Base-by-base conservation (phyloP, 2,888 invertebrate genomes). In the Bugula neritina region DNA sequence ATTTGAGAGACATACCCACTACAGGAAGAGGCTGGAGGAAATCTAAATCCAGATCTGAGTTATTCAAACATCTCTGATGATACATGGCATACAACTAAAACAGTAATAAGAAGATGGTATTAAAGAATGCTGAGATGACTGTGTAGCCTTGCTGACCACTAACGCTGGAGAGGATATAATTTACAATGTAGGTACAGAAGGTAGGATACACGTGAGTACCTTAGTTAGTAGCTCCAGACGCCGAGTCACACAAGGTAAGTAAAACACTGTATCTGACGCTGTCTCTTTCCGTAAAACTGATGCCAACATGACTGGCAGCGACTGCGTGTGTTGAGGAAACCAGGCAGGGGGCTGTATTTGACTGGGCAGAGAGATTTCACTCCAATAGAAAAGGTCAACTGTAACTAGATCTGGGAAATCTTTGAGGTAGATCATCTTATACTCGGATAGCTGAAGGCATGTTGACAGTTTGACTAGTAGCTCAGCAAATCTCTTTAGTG, bases 391-490 rank as follows among this genome's bases (percentile, higher is more conserved):
- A 29, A 31, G 5, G 31, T 63, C 63, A 13, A 63, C 17, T 13
- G 63, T 31, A 5, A 5, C 21, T n/a, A 63, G 63, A 25, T 31
- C 25, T 13, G 63, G 63, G 34, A 63, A 63, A 27, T 63, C 63
- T 63, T 31, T 63, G 5, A 63, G 63, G 63, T 29, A 63, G 27
- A 63, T 31, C 27, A 63, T 29, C 27, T 21, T 29, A 34, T 63
- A 63, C 10, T 63, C 63, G 27, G 13, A 10, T 3, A 63, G 63
- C 34, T 63, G 27, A 5, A 63, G 63, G n/a, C 3, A 25, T 2
- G 34, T n/a, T 10, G 63, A 63, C 2, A 95, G 81, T 80, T 91
- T 91, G 79, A 90, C 89, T 52, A 95, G 84, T 73, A 94, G 88
- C 75, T 85, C 80, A 0, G 90, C 91, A 55, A 95, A 80, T 0